Evolutionary conservation across 2,113 vertebrate species (phyloP), one percentile per base, ranked within the genome.

Genomic region (Plecturocebus donacophilus): DNA sequence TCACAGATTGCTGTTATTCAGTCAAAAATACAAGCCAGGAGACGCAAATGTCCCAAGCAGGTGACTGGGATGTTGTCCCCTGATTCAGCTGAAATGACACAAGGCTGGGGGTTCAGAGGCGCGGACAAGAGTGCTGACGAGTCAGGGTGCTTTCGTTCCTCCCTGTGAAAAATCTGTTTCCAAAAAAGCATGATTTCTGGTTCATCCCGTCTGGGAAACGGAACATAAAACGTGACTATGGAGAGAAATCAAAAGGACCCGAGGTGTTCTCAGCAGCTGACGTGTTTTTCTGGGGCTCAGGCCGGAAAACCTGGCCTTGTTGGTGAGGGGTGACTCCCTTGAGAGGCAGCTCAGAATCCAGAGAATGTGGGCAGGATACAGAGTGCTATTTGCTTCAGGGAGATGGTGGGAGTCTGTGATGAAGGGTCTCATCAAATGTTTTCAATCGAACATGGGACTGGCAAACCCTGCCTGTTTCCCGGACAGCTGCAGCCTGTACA

Each of bases 111-210:
- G 47, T 82, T 98, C 56, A 58, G 79, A 95, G 93, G 70, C 87
- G 68, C 8, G 1, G 61, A 75, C 95, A 21, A 30, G 64, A 76
- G 79, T 94, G 96, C 95, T 95, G 95, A 77, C 56, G 9, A 85
- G 77, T 95, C 82, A 87, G 91, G 96, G 64, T 97, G 90, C 91
- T 98, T 96, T 85, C 96, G 95, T 94, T 90, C 47, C 35, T 96
- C 95, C 93, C 49, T 58, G 54, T 96, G 52, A 95, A 94, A 98
- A 84, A 89, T n/a, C 45, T 97, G 87, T 95, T 98, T 98, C 80
- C 25, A 91, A 94, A 94, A 58, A 90, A 25, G 42, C 95, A 91
- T 96, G 96, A 94, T 97, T 75, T 98, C 97, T 92, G 95, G 87
- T 97, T 97, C 97, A 79, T 38, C 61, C 47, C 47, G 56, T 81